Percentiles rank a stretch among this genome's conserved stretches.
Conservation (phyloP, 2,797 vertebrate genomes). For the Loriculus beryllinus region DNA sequence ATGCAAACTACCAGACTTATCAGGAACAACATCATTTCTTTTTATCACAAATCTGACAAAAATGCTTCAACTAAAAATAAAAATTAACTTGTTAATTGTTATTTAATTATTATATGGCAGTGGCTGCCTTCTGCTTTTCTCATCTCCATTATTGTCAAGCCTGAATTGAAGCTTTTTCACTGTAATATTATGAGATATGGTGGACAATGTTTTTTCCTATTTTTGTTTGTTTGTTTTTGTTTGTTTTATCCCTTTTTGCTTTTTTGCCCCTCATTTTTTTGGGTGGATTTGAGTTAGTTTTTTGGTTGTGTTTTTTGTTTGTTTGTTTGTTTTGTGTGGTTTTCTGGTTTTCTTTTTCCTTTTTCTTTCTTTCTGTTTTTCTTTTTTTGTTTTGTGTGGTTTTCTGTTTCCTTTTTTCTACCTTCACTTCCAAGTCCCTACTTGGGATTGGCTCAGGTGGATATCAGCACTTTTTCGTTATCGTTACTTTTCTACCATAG, state of each 20-base stretch:
- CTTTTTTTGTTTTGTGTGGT: too few species aligned
- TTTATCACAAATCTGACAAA: not conserved
- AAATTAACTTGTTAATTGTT: not conserved
- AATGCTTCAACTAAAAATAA: not conserved
- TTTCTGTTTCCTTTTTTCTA: not conserved
- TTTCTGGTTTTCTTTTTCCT: too few species aligned
- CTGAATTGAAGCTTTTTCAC: not conserved
- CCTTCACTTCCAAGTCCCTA: not conserved
- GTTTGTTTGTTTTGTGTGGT: too few species aligned
- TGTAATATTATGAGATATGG: not conserved
- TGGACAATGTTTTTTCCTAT: not conserved
- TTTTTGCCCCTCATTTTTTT: not conserved
- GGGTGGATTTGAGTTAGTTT: too few species aligned
- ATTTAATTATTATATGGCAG: not conserved
- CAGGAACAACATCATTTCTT: not conserved
- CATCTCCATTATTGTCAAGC: not conserved
- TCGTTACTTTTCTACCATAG: not conserved
- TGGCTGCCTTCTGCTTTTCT: not conserved
- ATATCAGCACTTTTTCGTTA: not conserved
- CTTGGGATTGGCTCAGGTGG: not conserved
- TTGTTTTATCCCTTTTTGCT: not conserved
- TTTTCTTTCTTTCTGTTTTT: too few species aligned
- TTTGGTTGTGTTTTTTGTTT: too few species aligned
- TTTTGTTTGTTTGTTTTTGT: not conserved
- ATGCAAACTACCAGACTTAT: not conserved